Evolutionary conservation across 64 coral and sea anemone species (phyloP), one percentile per base, ranked within the genome.

Genomic region (Cladopsammia gracilis): DNA sequence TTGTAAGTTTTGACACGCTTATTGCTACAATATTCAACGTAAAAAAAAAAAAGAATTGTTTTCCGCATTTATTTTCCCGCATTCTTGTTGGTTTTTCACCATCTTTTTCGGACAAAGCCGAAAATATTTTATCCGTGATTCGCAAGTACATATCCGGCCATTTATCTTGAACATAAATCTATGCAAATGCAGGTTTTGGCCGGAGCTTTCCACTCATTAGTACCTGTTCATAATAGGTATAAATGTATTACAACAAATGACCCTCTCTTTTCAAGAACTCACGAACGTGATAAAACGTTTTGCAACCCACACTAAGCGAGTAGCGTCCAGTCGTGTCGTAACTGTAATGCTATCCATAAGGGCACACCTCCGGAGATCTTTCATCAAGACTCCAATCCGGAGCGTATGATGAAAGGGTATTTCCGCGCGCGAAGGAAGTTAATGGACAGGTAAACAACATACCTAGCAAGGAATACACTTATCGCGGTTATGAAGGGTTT

Each of bases 341-440:
- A 50, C 46, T 18, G 18, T 50, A 64, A 68, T 84, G 60, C 52
- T 47, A 51, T 22, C 18, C 4, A 48, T 8, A 49, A 23, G 60
- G 62, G 3, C 58, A 24, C 80, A 67, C 80, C 60, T 84, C 45
- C 80, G 80, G 16, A 66, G 10, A 68, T 84, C 60, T 84, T 26
- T 84, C 80, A 84, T 50, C 61, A 15, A 20, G 3, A 12, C 8
- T 50, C 43, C 11, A 84, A 68, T 46, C 19, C 44, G 18, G 3
- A 24, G 18, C 18, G 80, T 34, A 64, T 50, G 80, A 46, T 84
- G 58, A 67, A 46, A 67, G 62, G 62, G 42, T 22, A 50, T 68
- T 84, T 84, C 80, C 80, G 80, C 34, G 44, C 44, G 5, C 25
- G 3, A 24, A 84, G 60, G 80, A 66, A 84, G 18, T 23, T 50